A percentile compares a stretch with the other conserved stretches of the same genome.
Evolutionary conservation across 2,888 invertebrate species (phyloP).

Genomic region (Acleris emargana): DNA sequence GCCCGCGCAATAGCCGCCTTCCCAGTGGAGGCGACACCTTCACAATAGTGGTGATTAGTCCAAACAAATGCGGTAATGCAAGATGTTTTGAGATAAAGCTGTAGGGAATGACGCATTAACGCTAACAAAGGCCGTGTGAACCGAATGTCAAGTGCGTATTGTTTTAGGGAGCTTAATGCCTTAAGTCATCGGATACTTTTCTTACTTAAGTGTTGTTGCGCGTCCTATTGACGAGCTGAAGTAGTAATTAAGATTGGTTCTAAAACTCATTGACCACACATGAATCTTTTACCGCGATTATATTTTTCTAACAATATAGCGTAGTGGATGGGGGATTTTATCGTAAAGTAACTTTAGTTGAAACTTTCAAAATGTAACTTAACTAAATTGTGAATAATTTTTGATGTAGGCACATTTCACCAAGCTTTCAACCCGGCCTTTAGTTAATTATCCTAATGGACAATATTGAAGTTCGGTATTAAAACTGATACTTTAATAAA

Average conservation of each 20-base stretch:
- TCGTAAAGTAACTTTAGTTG: too few relatives aligned
- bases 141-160: slow-evolving; percentile 9
- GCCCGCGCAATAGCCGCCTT: slow-evolving; percentile 49
- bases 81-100: slow-evolving; percentile 26
- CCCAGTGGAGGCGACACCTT: slow-evolving; percentile 36
- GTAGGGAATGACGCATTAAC: not conserved
- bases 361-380: not conserved
- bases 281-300: too few relatives aligned
- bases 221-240: too few relatives aligned
- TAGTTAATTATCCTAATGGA: slow-evolving; percentile 33
- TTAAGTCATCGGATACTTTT: slow-evolving; percentile 10
- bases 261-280: too few relatives aligned
- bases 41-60: slow-evolving; percentile 32
- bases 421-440: slow-evolving; percentile 16
- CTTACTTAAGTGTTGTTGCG: not conserved
- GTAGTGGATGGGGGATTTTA: not conserved
- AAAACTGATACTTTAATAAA: slow-evolving; percentile 32
- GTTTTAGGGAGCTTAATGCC: slow-evolving; percentile 4
- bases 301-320: too few relatives aligned
- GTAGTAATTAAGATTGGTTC: too few relatives aligned
- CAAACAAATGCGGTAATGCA: slow-evolving; percentile 26
- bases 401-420: slow-evolving; percentile 9
- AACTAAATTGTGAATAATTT: slow-evolving; percentile 19
- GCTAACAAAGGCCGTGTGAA: slow-evolving; percentile 9
- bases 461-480: slow-evolving; percentile 26